Conservation (phyloP, 1,140 invertebrate genomes). For the Nasonia vitripennis region DNA sequence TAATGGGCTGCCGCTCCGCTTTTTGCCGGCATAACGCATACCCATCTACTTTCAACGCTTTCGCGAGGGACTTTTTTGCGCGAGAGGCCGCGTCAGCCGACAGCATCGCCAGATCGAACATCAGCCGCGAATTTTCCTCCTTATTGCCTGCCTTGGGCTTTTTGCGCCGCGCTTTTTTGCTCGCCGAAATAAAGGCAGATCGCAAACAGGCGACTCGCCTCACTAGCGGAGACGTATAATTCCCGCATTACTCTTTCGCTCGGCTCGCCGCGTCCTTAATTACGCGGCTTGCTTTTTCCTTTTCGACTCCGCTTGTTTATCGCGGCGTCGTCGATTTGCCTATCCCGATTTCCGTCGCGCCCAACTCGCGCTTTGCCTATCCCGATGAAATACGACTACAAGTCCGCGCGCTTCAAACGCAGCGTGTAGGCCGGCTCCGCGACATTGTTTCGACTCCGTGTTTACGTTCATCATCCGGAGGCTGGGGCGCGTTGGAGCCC, state of each 20-base stretch:
- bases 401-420: not conserved
- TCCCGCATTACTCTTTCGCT: too few relatives aligned
- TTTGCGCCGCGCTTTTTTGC: conserved; percentile 29
- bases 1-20: conserved; percentile 9
- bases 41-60: conserved; percentile 43
- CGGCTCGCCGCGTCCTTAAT: too few relatives aligned
- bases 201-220: too few relatives aligned
- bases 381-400: not conserved
- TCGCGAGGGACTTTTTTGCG: conserved; percentile 1
- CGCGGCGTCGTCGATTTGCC: too few relatives aligned
- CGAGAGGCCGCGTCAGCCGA: too few relatives aligned
- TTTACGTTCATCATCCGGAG: conserved; percentile 58
- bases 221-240: too few relatives aligned
- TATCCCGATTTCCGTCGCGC: too few relatives aligned
- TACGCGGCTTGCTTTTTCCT: too few relatives aligned
- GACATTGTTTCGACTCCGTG: conserved; percentile 60
- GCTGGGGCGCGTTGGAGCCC: conserved; percentile 56
- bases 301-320: too few relatives aligned
- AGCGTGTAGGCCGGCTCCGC: not conserved
- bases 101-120: too few relatives aligned
- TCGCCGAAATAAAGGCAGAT: too few relatives aligned
- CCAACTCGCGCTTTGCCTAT: too few relatives aligned
- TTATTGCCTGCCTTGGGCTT: not conserved
- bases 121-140: not conserved
- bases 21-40: conserved; percentile 37